These are phyloP conservation scores for Metopia argyrocephala DNA, from an alignment of 2,888 invertebrate genomes.

Conservation along the genomic window DNA sequence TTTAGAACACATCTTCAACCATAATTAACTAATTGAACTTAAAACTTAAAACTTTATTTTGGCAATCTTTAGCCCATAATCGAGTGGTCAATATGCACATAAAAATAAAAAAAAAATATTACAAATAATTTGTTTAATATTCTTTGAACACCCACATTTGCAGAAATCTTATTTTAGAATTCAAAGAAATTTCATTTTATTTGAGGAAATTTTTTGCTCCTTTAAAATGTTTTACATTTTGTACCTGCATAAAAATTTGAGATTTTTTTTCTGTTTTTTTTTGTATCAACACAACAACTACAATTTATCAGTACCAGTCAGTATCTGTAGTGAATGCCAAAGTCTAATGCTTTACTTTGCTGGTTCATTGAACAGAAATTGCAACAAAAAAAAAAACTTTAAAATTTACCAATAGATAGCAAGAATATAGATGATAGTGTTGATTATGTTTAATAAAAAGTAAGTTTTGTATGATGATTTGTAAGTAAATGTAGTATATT, in stretches of 20 bases:
- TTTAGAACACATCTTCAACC: neutral
- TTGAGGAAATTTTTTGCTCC: neutral
- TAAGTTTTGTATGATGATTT: too few species aligned
- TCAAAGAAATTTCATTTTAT: neutral
- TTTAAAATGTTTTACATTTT: constrained; percentile 11
- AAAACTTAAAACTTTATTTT: too few species aligned
- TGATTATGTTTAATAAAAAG: too few species aligned
- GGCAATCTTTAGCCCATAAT: neutral
- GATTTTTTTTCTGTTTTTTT: neutral
- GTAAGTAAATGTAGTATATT: too few species aligned
- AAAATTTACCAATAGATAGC: too few species aligned
- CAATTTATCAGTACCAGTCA: constrained; percentile 20
- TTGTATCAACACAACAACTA: constrained; percentile 18
- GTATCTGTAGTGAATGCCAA: neutral
- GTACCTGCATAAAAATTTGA: constrained; percentile 2
- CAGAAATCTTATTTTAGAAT: neutral
- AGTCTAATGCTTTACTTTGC: constrained; percentile 21
- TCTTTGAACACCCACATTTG: neutral
- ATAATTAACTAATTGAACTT: neutral
- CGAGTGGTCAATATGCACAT: neutral
- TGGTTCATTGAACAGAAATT: constrained; percentile 50
- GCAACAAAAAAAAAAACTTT: neutral
- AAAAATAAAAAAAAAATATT: neutral
- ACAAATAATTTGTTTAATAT: neutral
- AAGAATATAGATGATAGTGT: too few species aligned